Base-by-base conservation (phyloP, 2,888 invertebrate species). In the Drosophila melanosoma region DNA sequence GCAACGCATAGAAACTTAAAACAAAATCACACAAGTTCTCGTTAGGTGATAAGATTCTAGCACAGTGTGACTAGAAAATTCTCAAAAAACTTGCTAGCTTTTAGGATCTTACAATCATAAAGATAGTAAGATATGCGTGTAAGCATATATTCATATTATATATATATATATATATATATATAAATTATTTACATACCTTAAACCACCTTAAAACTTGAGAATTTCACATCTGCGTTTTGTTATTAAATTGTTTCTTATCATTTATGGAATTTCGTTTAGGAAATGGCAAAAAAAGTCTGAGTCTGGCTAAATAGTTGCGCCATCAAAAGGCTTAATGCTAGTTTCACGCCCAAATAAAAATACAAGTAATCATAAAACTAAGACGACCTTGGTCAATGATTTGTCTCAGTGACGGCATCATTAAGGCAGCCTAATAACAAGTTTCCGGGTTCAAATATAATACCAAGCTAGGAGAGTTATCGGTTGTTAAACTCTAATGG, bases 61-160 rank as follows among this genome's bases (percentile, higher is more conserved):
- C 70, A 82, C 82, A 67, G 86, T 82, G 89, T 69, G 49, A 56
- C 62, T 20, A 20, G 26, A 49, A 49, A 76, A 63, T 76, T 59
- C 56, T 49, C 54, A 57, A 59, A 48, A 52, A 58, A 40, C 53
- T 53, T 6, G 17, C 32, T 48, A 80, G 76, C 76, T 80, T 80
- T 76, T 76, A 49, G 81, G 76, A 70, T 77, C 59, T 61, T 58
- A 45, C 81, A 70, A 80, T 60, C 81, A 60, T 76, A 77, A 76
- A 80, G 81, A 77, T 80, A 76, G 45, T 40, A 36, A 57, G 26
- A 51, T 60, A 64, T 64, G 68, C 26, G 29, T 62, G 32, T 72
- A 58, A 65, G 56, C 57, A 40, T 36, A 36, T 65, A 26, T n/a
- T 75, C 58, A 59, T 69, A 63, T 38, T 59, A 5, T 35, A 15